A percentile compares a stretch with the other conserved stretches of the same genome.
These are phyloP conservation scores for Ctenodactylus gundi DNA, from an alignment of 2,113 vertebrate species.

Conservation along the genomic window DNA sequence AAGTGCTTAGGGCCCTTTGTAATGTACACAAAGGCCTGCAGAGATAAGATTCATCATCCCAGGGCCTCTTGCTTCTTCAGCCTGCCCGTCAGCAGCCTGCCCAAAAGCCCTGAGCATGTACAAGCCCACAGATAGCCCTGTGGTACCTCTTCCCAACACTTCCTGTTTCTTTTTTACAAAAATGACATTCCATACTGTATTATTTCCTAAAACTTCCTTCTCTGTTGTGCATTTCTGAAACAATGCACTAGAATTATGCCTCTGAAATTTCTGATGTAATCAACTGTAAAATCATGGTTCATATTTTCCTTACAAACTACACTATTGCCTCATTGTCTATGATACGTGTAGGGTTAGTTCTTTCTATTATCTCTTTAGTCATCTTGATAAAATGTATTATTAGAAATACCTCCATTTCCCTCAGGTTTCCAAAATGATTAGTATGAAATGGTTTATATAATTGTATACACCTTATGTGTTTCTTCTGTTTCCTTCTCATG, in stretches of 20 bases:
- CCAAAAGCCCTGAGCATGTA: neutral
- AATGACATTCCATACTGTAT: neutral
- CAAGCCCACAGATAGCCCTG: neutral
- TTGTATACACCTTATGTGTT: neutral
- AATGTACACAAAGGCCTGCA: neutral
- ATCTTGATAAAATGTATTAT: neutral
- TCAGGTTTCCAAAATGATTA: neutral
- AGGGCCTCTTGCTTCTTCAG: neutral
- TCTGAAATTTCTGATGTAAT: neutral
- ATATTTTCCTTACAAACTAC: neutral
- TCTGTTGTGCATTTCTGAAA: neutral
- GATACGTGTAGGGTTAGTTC: neutral
- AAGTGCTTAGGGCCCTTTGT: neutral
- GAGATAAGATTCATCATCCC: neutral
- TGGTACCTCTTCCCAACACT: neutral
- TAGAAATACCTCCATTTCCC: neutral
- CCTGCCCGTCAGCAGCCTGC: neutral
- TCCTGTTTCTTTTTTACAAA: neutral
- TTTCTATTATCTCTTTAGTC: neutral
- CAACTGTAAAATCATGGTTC: neutral
- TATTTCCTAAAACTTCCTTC: neutral
- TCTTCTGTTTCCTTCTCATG: neutral
- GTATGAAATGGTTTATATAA: neutral
- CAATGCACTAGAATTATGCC: neutral
- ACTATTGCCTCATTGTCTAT: neutral